Conservation (phyloP, 1,140 invertebrate species). For the Procambarus clarkii region DNA sequence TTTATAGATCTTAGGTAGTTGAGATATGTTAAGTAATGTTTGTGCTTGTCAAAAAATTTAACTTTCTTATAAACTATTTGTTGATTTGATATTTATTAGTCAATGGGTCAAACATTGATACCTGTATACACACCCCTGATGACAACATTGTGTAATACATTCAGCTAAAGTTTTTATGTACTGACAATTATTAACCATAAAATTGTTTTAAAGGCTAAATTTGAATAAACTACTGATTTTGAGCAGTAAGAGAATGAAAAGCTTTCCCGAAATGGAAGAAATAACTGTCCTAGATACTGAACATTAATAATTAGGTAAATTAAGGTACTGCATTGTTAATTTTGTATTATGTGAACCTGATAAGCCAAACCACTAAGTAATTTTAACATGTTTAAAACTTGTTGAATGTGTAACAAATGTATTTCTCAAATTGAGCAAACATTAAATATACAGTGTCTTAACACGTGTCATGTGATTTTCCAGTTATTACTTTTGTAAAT, state of each 20-base stretch:
- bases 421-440: neutral
- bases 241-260: no score
- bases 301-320: no score
- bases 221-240: neutral
- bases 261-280: no score
- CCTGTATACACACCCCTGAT: neutral
- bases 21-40: conserved; percentile 44
- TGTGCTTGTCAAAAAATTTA: conserved; percentile 29
- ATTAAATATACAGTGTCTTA: neutral
- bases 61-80: neutral
- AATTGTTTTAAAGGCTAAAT: no score
- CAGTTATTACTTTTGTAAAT: neutral
- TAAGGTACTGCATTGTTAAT: neutral
- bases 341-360: neutral
- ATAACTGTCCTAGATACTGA: no score
- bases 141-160: neutral
- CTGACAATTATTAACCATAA: neutral
- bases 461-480: neutral
- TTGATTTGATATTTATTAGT: conserved; percentile 7
- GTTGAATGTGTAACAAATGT: neutral
- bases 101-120: neutral
- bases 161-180: neutral
- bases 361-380: neutral
- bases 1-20: conserved; percentile 50
- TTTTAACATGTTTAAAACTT: neutral